Evolutionary conservation across 2,797 vertebrate species (phyloP), one percentile per base, ranked within the genome.

Genomic region (Lerista edwardsae): DNA sequence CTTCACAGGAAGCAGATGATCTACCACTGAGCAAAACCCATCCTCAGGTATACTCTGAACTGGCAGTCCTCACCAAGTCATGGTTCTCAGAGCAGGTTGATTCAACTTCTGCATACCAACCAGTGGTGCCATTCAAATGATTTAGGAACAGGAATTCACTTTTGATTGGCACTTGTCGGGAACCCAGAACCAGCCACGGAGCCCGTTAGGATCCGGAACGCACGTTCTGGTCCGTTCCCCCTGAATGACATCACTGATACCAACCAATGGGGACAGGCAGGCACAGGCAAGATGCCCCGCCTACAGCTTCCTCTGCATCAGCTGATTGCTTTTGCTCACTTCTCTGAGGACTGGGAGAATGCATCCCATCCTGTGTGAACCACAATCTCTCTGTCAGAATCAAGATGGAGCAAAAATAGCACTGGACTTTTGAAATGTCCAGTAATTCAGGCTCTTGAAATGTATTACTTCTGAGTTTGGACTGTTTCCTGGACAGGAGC

Each of bases 341-440:
- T 41, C 19, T 83, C 7, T 44, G 17, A 62, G 5, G 19, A 67
- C 88, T 69, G 75, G 83, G 86, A 73, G 80, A 76, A 88, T 9
- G 34, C 12, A 76, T 0, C 25, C 31, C 41, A 68, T 64, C 27
- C 19, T 76, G 3, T n/a, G 27, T 10, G 57, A 8, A 75, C 17
- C 7, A 5, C 34, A n/a, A 4, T 75, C 31, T 36, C 15, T 19
- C 25, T 36, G 14, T 75, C 41, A 67, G 27, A 65, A 75, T 57
- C 34, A 39, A 34, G 34, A n/a, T 83, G 72, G 71, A 75, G 78
- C 1, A 75, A 4, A 4, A 39, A 15, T 3, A 27, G 80, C 81
- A 89, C 75, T 79, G 85, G 89, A 39, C 41, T 83, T 74, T 23
- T 44, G 51, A 15, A 78, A 29, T 62, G 81, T 36, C 64, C 0